Conservation (phyloP, 2,113 vertebrate genomes). For the Ammodytes marinus region DNA sequence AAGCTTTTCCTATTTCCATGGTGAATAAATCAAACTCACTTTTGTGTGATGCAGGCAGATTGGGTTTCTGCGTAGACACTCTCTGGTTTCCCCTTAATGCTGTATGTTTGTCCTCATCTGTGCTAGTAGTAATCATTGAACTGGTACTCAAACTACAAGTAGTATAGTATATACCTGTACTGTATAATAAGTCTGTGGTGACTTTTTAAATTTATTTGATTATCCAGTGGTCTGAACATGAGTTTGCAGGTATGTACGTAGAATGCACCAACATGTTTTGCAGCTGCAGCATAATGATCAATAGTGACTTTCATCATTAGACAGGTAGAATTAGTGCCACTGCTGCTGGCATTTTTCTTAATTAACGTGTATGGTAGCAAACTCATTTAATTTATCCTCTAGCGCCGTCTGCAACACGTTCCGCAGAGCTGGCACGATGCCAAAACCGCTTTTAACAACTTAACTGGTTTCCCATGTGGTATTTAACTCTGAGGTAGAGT, state of each 20-base stretch:
- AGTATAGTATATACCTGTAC: no score
- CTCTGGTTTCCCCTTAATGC: constrained; percentile 21
- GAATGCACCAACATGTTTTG: background rate
- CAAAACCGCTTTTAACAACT: constrained; percentile 66
- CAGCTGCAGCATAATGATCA: constrained; percentile 38
- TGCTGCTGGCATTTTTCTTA: constrained; percentile 40
- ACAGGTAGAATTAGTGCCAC: constrained; percentile 43
- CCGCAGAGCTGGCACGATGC: constrained; percentile 37
- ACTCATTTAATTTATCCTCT: constrained; percentile 45
- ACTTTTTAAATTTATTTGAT: constrained; percentile 6
- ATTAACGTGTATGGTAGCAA: constrained; percentile 35
- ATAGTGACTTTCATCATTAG: constrained; percentile 22
- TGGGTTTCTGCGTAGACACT: constrained; percentile 23
- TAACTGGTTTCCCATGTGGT: constrained; percentile 65
- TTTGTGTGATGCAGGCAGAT: constrained; percentile 28
- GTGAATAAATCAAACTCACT: constrained; percentile 59
- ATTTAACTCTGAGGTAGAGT: constrained; percentile 48
- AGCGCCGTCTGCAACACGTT: constrained; percentile 30
- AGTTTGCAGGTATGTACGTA: constrained; percentile 7
- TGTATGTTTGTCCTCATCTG: background rate
- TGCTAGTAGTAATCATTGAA: background rate
- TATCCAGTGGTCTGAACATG: constrained; percentile 10
- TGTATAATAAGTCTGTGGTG: constrained; percentile 4
- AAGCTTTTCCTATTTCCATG: constrained; percentile 62
- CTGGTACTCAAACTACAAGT: constrained; percentile 7